phyloP scores from a whole-genome alignment of 2,888 invertebrate genomes.

The Macrosoma leucophasiata region DNA sequence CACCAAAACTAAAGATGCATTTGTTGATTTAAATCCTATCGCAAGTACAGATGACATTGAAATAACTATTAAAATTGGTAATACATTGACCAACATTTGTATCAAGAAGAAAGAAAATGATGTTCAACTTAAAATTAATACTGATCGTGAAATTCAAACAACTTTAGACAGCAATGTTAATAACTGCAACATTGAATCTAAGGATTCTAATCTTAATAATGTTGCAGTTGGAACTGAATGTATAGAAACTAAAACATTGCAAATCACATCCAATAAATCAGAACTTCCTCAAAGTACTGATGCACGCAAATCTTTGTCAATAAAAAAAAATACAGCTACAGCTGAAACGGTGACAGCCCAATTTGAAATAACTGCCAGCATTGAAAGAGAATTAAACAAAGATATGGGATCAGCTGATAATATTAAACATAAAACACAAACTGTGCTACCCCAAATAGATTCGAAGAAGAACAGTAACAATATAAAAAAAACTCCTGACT shows the following conservation, averaged over 20 bases:
- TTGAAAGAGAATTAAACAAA: constrained; percentile 54
- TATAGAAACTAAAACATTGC: too few species aligned
- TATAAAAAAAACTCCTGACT: constrained; percentile 4
- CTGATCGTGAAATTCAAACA: constrained; percentile 54
- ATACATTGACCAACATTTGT: constrained; percentile 50
- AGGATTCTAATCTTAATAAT: constrained; percentile 22
- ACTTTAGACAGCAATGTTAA: constrained; percentile 32
- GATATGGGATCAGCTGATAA: constrained; percentile 38
- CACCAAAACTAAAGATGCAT: constrained; percentile 9
- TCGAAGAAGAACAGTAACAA: constrained; percentile 13
- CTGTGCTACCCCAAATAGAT: constrained; percentile 3
- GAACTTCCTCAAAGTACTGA: too few species aligned
- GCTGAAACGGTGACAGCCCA: constrained; percentile 54
- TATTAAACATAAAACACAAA: constrained; percentile 17
- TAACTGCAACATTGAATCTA: too few species aligned
- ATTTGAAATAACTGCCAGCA: constrained; percentile 59
- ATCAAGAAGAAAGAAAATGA: constrained; percentile 55
- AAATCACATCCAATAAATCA: too few species aligned
- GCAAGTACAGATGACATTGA: constrained; percentile 46
- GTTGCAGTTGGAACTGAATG: constrained; percentile 26
- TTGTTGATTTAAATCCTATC: constrained; percentile 21
- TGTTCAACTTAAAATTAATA: constrained; percentile 49
- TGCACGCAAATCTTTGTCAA: constrained; percentile 37
- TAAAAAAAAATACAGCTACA: constrained; percentile 58
- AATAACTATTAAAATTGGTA: constrained; percentile 59